Evolutionary conservation across 1,140 invertebrate species (phyloP).

Genomic region (Drosophila ohnishii): DNA sequence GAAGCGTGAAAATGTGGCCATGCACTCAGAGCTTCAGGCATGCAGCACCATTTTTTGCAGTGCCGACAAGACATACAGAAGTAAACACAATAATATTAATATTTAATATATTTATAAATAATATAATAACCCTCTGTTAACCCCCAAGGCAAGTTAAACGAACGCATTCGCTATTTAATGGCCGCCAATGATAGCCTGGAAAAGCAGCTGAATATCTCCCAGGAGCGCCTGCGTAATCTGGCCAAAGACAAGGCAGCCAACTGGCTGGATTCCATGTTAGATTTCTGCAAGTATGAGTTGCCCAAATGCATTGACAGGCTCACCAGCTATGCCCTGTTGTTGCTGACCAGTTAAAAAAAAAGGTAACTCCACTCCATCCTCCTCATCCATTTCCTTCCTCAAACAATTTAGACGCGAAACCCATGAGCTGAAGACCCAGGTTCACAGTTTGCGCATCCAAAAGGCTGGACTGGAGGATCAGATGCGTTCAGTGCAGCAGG

Average conservation of each 20-base stretch:
- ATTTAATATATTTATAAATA: not conserved
- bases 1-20: slow-evolving; percentile 82
- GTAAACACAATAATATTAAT: slow-evolving; percentile 24
- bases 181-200: slow-evolving; percentile 67
- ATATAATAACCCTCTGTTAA: too few species aligned
- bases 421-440: slow-evolving; percentile 74
- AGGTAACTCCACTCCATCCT: slow-evolving; percentile 13
- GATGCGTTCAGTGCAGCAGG: slow-evolving; percentile 69
- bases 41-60: slow-evolving; percentile 80
- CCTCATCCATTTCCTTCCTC: slow-evolving; percentile 19
- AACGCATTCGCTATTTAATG: slow-evolving; percentile 68
- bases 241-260: slow-evolving; percentile 68
- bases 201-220: slow-evolving; percentile 55
- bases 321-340: slow-evolving; percentile 55
- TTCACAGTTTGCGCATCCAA: slow-evolving; percentile 71
- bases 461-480: slow-evolving; percentile 76
- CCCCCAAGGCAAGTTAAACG: slow-evolving; percentile 75
- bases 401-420: slow-evolving; percentile 78
- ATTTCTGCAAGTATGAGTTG: slow-evolving; percentile 82
- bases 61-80: slow-evolving; percentile 75
- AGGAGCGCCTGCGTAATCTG: slow-evolving; percentile 70
- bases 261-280: slow-evolving; percentile 82
- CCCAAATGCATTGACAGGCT: slow-evolving; percentile 55
- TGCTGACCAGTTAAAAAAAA: slow-evolving; percentile 46
- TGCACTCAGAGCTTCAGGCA: slow-evolving; percentile 72